A percentile compares a stretch with the other conserved stretches of the same genome.
These are phyloP conservation scores for Chionodraco myersi DNA, from an alignment of 2,113 vertebrate genomes.

Conservation along the genomic window DNA sequence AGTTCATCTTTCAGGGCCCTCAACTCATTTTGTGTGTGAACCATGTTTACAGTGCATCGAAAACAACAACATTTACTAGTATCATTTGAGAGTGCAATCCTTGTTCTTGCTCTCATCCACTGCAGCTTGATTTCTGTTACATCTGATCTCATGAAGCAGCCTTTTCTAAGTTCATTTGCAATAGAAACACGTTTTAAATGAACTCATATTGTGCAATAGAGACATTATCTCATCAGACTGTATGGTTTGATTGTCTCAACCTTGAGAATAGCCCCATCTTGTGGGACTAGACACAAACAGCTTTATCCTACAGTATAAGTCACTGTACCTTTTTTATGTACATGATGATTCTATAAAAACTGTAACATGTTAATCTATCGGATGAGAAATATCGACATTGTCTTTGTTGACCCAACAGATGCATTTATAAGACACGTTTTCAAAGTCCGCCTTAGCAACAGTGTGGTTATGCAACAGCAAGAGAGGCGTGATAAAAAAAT, in stretches of 20 bases:
- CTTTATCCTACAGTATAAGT: neutral
- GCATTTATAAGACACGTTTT: neutral
- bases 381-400: neutral
- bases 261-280: conserved; percentile 32
- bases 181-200: neutral
- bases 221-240: neutral
- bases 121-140: neutral
- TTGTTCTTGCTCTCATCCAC: neutral
- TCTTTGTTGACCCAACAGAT: neutral
- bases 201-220: neutral
- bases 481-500: neutral
- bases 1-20: conserved; percentile 26
- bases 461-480: conserved; percentile 32
- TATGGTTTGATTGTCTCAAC: neutral
- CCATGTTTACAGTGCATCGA: neutral
- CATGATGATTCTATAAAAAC: neutral
- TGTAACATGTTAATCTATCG: neutral
- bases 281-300: conserved; percentile 14
- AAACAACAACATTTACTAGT: conserved; percentile 5
- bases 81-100: conserved; percentile 3
- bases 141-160: neutral
- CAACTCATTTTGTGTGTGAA: conserved; percentile 18
- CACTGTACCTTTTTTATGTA: neutral
- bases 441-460: neutral
- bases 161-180: neutral